A percentile compares a stretch with the other conserved stretches of the same genome.
Evolutionary conservation across 2,797 vertebrate species (phyloP).

Genomic region (Hybognathus amarus): DNA sequence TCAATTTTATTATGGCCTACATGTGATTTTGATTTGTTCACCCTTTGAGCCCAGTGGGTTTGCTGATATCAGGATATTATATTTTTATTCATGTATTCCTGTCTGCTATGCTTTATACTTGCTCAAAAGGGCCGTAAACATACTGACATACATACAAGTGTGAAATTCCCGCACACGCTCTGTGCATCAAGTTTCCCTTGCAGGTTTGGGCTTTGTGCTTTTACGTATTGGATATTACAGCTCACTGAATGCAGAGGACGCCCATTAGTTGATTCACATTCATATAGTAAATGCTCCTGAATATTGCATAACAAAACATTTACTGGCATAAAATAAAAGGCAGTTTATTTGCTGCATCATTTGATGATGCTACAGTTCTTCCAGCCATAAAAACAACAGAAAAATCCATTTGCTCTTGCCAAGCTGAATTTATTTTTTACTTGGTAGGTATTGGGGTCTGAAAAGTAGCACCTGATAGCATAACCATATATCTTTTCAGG

Average conservation of each 20-base stretch:
- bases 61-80: conserved; percentile 22
- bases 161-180: not conserved
- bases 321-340: not conserved
- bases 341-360: not conserved
- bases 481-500: conserved; percentile 26
- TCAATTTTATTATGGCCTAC: not conserved
- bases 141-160: not conserved
- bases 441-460: not conserved
- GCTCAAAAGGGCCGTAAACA: not conserved
- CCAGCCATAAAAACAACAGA: not conserved
- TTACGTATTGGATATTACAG: conserved; percentile 10
- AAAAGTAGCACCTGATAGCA: conserved; percentile 37
- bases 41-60: not conserved
- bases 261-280: not conserved
- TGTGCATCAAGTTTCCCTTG: not conserved
- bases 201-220: conserved; percentile 12
- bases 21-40: conserved; percentile 39
- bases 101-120: conserved; percentile 24
- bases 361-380: conserved; percentile 13
- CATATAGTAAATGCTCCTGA: conserved; percentile 2
- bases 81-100: conserved; percentile 27
- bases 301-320: conserved; percentile 4
- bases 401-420: conserved; percentile 6
- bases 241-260: not conserved
- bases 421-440: conserved; percentile 22